Conservation (phyloP, 2,797 vertebrate species). For the Morus bassanus region DNA sequence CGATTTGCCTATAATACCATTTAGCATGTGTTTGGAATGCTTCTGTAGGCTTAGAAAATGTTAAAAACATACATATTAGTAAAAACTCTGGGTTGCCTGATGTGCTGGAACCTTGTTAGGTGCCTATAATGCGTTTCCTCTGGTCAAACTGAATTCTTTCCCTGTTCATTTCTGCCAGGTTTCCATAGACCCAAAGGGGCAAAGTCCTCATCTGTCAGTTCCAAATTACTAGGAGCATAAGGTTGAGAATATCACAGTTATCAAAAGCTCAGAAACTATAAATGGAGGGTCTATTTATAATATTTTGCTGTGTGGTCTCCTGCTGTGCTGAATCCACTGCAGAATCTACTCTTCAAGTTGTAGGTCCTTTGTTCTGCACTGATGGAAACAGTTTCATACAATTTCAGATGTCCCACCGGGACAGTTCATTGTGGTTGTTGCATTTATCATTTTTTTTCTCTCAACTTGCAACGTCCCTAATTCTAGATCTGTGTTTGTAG, state of each 20-base stretch:
- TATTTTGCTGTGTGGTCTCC: not conserved
- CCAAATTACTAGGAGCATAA: not conserved
- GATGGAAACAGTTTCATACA: conserved; percentile 20
- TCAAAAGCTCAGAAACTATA: not conserved
- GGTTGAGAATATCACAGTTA: not conserved
- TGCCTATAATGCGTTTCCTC: not conserved
- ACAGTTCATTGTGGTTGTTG: not conserved
- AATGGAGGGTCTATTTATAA: not conserved
- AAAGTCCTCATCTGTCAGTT: not conserved
- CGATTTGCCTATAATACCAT: not conserved
- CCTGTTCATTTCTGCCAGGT: not conserved
- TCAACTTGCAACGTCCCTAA: not conserved
- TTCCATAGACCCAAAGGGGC: not conserved
- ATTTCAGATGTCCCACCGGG: not conserved
- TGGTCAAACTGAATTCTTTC: not conserved
- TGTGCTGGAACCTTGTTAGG: not conserved
- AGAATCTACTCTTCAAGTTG: not conserved
- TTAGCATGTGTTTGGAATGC: not conserved
- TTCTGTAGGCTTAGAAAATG: not conserved
- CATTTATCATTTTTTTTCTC: not conserved
- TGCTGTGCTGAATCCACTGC: not conserved
- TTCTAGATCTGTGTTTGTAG: not conserved
- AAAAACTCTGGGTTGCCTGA: not conserved
- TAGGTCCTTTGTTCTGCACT: not conserved
- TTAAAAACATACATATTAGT: not conserved